Base-by-base conservation (phyloP, 2,797 vertebrate genomes). In the Artibeus jamaicensis region DNA sequence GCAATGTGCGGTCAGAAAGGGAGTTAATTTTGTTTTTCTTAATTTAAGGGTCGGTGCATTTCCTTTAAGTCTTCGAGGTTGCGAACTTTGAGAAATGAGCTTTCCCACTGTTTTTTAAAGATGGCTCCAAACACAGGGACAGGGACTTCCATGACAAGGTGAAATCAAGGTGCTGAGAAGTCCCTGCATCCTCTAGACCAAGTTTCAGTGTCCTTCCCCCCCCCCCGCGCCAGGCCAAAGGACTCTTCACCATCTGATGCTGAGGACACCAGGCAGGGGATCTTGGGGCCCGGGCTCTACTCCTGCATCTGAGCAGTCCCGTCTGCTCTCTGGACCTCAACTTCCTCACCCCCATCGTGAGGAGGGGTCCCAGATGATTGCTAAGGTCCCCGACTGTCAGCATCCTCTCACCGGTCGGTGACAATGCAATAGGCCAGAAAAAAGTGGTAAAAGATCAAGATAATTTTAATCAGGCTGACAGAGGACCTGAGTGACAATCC, bases 401-500 rank as follows among this genome's bases (percentile, higher is more conserved):
- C 42, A 46, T 24, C 78, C 18, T 48, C 55, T 77, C 71, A 46
- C 26, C 46, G 29, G 39, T 32, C 70, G 73, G 7, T 19, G 77
- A 81, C 9, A 76, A 46, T 5, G 14, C 10, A 19, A 74, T 3
- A 4, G 1, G 14, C 19, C 57, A 62, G 29, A 79, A 55, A 29
- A 65, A 89, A 62, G 42, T 16, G 19, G 65, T 76, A 50, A 92
- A 81, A 29, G 53, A 73, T 81, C 46, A 21, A 55, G 74, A 76
- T 34, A n/a, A 84, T 96, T 89, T 65, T 79, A 89, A 91, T 93
- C 93, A 94, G 79, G 71, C 67, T 71, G 44, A 90, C 88, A 81
- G 87, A 89, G 46, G 74, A 93, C 70, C 74, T 93, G 65, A 91
- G 88, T 94, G 79, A 95, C 70, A 94, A 74, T 89, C 79, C 71